Evolutionary conservation across 35 echinoderm and acorn worm species (phyloP).

Genomic region (Apostichopus californicus): DNA sequence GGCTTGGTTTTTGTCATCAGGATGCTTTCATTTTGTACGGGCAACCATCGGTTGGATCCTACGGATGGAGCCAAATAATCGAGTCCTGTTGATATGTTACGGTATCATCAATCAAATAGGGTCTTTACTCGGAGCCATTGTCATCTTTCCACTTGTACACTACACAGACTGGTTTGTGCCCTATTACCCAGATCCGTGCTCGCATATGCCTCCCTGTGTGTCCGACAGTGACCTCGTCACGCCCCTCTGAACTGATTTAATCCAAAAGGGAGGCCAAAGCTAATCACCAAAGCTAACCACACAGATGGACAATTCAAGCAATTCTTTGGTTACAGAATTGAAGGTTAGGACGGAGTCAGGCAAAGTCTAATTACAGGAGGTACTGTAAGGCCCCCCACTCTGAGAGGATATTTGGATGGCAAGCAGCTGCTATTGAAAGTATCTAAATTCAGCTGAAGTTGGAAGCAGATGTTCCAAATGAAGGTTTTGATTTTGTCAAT

Average conservation of each 20-base stretch:
- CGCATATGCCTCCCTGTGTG: slow-evolving; percentile 22
- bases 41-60: slow-evolving; percentile 55
- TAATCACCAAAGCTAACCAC: too few relatives aligned
- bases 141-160: slow-evolving; percentile 68
- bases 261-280: too few relatives aligned
- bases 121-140: slow-evolving; percentile 54
- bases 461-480: too few relatives aligned
- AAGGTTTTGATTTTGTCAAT: too few relatives aligned
- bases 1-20: slow-evolving; percentile 37
- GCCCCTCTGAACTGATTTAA: not conserved
- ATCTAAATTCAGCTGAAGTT: too few relatives aligned
- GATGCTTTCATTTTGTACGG: slow-evolving; percentile 45
- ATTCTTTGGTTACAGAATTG: too few relatives aligned
- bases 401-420: too few relatives aligned
- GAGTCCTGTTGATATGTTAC: slow-evolving; percentile 43
- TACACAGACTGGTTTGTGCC: slow-evolving; percentile 45
- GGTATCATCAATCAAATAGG: slow-evolving; percentile 52
- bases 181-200: slow-evolving; percentile 52
- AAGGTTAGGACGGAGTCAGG: too few relatives aligned
- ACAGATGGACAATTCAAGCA: too few relatives aligned
- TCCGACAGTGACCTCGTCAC: not conserved
- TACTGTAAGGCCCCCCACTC: too few relatives aligned
- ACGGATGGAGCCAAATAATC: slow-evolving; percentile 44
- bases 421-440: too few relatives aligned
- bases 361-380: too few relatives aligned